Conservation (phyloP, 2,888 invertebrate species). For the Drosophila colorata region DNA sequence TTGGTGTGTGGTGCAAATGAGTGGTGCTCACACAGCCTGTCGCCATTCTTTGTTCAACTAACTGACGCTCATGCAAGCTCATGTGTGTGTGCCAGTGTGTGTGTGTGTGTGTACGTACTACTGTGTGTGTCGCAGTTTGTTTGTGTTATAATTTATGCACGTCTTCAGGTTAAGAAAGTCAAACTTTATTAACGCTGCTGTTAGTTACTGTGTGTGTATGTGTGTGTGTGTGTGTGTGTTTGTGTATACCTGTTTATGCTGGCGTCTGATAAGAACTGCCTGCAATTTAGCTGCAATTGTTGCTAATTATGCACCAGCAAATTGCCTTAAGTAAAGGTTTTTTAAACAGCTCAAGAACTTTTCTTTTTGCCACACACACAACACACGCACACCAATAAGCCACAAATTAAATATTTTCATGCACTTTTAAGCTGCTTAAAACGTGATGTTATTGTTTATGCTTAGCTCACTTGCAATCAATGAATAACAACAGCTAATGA, state of each 20-base stretch:
- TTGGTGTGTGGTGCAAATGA: constrained; percentile 68
- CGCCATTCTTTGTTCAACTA: constrained; percentile 71
- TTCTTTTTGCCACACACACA: background rate
- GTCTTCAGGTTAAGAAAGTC: constrained; percentile 79
- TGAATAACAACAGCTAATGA: constrained; percentile 1
- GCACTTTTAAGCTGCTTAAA: constrained; percentile 38
- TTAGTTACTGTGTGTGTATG: constrained; percentile 5
- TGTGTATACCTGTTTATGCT: constrained; percentile 32
- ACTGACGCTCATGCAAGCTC: constrained; percentile 18
- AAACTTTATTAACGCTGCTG: constrained; percentile 54
- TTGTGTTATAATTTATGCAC: constrained; percentile 75
- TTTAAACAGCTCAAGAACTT: background rate
- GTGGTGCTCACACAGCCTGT: constrained; percentile 55
- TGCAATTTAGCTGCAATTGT: constrained; percentile 23
- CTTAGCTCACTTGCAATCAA: constrained; percentile 32
- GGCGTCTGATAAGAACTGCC: constrained; percentile 37
- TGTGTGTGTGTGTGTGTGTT: constrained; percentile 4
- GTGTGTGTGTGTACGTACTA: constrained; percentile 16
- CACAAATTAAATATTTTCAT: constrained; percentile 5
- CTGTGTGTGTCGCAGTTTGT: constrained; percentile 41
- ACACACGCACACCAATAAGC: constrained; percentile 8
- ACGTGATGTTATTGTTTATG: constrained; percentile 22
- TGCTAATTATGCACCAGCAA: constrained; percentile 25
- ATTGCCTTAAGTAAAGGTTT: background rate
- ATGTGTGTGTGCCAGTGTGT: constrained; percentile 13